These are phyloP conservation scores for Pseudanteris insignis DNA, from an alignment of 2,888 invertebrate species.

Conservation along the genomic window DNA sequence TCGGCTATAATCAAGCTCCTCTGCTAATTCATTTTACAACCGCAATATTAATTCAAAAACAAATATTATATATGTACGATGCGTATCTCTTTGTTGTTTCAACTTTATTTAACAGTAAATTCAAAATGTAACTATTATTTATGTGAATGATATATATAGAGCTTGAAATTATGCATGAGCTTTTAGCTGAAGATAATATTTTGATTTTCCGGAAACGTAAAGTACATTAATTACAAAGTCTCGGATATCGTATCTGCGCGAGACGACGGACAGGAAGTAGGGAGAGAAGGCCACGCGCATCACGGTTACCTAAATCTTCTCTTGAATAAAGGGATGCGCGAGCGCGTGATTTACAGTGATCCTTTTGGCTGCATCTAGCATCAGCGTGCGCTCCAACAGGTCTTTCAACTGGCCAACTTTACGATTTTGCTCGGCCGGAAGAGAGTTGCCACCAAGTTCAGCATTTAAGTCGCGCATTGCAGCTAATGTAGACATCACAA, in stretches of 20 bases:
- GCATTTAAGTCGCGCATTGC: conserved; percentile 84
- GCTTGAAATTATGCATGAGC: conserved; percentile 6
- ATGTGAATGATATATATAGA: not conserved
- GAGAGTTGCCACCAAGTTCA: conserved; percentile 85
- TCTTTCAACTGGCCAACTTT: conserved; percentile 94
- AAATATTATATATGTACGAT: not conserved
- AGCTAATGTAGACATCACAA: conserved; percentile 92
- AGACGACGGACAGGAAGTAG: conserved; percentile 23
- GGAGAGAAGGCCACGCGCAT: conserved; percentile 28
- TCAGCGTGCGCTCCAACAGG: conserved; percentile 88
- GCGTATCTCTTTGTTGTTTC: too few species aligned
- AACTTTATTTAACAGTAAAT: too few species aligned
- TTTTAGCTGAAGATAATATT: conserved; percentile 7
- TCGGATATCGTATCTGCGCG: conserved; percentile 8
- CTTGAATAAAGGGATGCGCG: conserved; percentile 94
- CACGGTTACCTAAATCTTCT: conserved; percentile 77
- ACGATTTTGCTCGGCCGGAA: conserved; percentile 87
- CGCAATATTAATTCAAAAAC: not conserved
- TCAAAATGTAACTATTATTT: too few species aligned
- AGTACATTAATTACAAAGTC: conserved; percentile 26
- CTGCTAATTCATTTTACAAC: conserved; percentile 5
- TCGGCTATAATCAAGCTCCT: conserved; percentile 3
- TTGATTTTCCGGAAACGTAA: conserved; percentile 25
- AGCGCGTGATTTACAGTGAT: conserved; percentile 94
- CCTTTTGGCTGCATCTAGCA: conserved; percentile 91